These are phyloP conservation scores for Atopsyche davidsoni DNA, from an alignment of 1,140 invertebrate species.

Conservation along the genomic window DNA sequence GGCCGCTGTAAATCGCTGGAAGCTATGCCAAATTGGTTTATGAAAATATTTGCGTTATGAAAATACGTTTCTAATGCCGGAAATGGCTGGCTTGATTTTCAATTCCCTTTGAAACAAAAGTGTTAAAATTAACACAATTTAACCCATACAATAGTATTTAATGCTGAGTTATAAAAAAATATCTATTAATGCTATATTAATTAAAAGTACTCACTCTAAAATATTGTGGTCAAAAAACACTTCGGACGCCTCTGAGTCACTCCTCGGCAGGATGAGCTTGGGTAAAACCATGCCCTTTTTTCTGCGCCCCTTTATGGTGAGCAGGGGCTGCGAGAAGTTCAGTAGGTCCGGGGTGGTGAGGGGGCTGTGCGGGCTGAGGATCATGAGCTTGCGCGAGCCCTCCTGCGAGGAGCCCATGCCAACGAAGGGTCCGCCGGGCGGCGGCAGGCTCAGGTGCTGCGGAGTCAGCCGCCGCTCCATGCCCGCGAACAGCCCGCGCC, in stretches of 20 bases:
- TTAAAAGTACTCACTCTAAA: constrained; percentile 53
- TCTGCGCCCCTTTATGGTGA: constrained; percentile 57
- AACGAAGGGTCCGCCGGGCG: constrained; percentile 52
- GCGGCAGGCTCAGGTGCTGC: constrained; percentile 63
- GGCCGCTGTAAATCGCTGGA: not conserved
- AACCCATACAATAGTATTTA: too few species aligned
- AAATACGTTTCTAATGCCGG: too few species aligned
- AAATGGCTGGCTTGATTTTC: too few species aligned
- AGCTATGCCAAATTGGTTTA: not conserved
- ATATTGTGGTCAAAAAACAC: constrained; percentile 55
- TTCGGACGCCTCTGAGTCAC: constrained; percentile 59
- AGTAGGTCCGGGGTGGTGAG: constrained; percentile 53
- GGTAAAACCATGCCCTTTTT: constrained; percentile 70
- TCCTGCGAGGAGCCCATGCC: constrained; percentile 46
- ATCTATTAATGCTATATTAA: too few species aligned
- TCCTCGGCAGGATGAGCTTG: constrained; percentile 65
- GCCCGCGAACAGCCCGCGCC: constrained; percentile 59
- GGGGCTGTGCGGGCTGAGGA: constrained; percentile 69
- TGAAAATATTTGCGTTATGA: too few species aligned
- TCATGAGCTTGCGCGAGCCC: constrained; percentile 58
- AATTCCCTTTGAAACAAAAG: too few species aligned
- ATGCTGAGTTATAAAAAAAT: too few species aligned
- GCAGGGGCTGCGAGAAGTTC: constrained; percentile 49
- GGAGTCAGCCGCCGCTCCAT: constrained; percentile 53
- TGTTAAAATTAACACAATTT: too few species aligned